Evolutionary conservation across 2,888 invertebrate species (phyloP), one percentile per base, ranked within the genome.

Genomic region (Drosophila lutescens): DNA sequence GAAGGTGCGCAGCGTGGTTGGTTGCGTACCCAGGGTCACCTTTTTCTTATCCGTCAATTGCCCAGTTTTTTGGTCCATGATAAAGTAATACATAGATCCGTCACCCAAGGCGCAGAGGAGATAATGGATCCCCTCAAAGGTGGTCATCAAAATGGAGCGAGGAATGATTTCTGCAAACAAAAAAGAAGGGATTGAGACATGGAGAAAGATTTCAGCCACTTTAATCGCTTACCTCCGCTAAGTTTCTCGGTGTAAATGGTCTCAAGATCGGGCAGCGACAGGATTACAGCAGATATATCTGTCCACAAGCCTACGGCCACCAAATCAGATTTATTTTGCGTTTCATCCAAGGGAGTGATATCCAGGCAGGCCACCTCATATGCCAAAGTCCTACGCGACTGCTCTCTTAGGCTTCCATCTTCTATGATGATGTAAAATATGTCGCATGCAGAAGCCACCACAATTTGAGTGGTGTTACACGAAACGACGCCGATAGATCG

Each of bases 331-430:
- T 94, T 94, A 0, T 91, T 93, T 5, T 93, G 93, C 1, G 94
- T 94, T 46, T 94, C 94, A 53, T 94, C 94, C 17, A 96, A 90
- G 2, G 98, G 97, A 3, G 97, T 97, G 53, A 99, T 95, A 93
- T 99, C 99, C 58, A 99, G 92, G 92, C 99, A 99, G 6, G 99
- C 98, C 46, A 99, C 97, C 93, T 99, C 99, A 88, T 98, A 96
- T 30, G 98, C 97, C 93, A 99, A 94, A 30, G 95, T 95, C 43
- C 95, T 95, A 77, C 94, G 94, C 2, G 95, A 94, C 88, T 94
- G 94, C 76, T 95, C 93, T 34, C 94, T 93, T 77, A 95, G 92
- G 88, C 94, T 93, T 44, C 95, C 94, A 46, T 94, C 93, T 68
- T 93, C 93, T 62, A 97, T 95, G 93, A 95, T 94, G 71, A 98